These are phyloP conservation scores for Meiosimyza decipiens DNA, from an alignment of 2,888 invertebrate genomes.

Conservation along the genomic window DNA sequence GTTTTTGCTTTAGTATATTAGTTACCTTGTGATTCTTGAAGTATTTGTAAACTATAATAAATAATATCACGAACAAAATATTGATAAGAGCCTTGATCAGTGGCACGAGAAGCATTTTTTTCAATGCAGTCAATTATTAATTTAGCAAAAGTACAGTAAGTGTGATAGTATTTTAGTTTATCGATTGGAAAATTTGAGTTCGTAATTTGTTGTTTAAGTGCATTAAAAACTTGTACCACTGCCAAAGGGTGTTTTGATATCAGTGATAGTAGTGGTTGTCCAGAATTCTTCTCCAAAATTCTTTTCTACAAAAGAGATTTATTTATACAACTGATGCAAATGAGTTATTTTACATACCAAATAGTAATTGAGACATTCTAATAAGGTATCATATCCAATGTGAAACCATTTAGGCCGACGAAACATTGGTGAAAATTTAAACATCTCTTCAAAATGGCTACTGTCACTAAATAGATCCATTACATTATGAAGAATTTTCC, in stretches of 20 bases:
- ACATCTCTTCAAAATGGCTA: conserved; percentile 44
- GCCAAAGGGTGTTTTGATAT: conserved; percentile 48
- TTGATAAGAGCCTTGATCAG: conserved; percentile 41
- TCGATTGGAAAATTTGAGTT: conserved; percentile 51
- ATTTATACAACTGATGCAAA: not conserved
- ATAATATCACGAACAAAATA: conserved; percentile 58
- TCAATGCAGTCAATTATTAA: conserved; percentile 51
- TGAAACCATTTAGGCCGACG: conserved; percentile 48
- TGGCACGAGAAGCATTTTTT: not conserved
- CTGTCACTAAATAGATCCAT: conserved; percentile 51
- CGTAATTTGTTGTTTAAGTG: conserved; percentile 53
- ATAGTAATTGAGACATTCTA: conserved; percentile 48
- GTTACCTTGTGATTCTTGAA: conserved; percentile 21
- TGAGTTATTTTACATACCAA: conserved; percentile 47
- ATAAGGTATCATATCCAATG: conserved; percentile 47
- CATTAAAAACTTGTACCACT: conserved; percentile 53
- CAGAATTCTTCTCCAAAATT: not conserved
- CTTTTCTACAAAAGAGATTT: too few relatives aligned
- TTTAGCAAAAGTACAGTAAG: conserved; percentile 53
- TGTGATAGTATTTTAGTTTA: conserved; percentile 51
- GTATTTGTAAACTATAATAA: conserved; percentile 51
- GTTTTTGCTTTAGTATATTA: not conserved
- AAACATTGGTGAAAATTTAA: conserved; percentile 47
- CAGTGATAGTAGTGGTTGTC: conserved; percentile 29
- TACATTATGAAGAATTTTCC: conserved; percentile 45